Evolutionary conservation across 2,888 invertebrate species (phyloP).

Genomic region (Selenia dentaria): DNA sequence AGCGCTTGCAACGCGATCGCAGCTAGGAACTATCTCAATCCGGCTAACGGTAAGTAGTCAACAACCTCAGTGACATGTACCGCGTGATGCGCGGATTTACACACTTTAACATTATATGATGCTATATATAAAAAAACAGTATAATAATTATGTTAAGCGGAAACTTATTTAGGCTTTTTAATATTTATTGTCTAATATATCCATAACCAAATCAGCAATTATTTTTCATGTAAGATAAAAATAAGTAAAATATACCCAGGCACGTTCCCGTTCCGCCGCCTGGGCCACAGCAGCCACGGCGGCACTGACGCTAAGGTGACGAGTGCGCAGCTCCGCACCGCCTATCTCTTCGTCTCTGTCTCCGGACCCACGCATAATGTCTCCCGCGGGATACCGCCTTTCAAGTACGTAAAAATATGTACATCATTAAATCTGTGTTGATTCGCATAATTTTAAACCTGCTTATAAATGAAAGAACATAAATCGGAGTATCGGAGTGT

Average conservation of each 20-base stretch:
- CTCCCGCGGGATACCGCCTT: conserved; percentile 86
- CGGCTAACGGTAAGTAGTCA: conserved; percentile 79
- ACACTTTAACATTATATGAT: no score
- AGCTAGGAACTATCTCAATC: conserved; percentile 89
- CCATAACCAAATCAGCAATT: no score
- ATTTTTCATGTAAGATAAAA: no score
- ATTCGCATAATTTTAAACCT: no score
- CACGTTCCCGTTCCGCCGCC: conserved; percentile 87
- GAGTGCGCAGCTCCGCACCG: conserved; percentile 53
- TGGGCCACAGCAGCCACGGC: conserved; percentile 88
- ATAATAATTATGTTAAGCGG: no score
- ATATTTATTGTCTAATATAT: no score
- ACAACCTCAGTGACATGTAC: conserved; percentile 84
- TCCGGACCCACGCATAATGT: conserved; percentile 77
- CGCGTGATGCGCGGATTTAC: conserved; percentile 82
- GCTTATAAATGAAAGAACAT: no score
- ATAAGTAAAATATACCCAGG: no score
- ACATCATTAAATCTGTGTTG: no score
- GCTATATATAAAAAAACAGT: no score
- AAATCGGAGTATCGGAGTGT: no score
- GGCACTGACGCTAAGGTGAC: conserved; percentile 89
- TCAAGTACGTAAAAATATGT: conserved; percentile 62
- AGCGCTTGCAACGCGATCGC: conserved; percentile 89
- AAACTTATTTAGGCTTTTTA: no score
- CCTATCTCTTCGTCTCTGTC: conserved; percentile 83